These are phyloP conservation scores for Acleris sparsana DNA, from an alignment of 2,888 invertebrate genomes.

Conservation along the genomic window DNA sequence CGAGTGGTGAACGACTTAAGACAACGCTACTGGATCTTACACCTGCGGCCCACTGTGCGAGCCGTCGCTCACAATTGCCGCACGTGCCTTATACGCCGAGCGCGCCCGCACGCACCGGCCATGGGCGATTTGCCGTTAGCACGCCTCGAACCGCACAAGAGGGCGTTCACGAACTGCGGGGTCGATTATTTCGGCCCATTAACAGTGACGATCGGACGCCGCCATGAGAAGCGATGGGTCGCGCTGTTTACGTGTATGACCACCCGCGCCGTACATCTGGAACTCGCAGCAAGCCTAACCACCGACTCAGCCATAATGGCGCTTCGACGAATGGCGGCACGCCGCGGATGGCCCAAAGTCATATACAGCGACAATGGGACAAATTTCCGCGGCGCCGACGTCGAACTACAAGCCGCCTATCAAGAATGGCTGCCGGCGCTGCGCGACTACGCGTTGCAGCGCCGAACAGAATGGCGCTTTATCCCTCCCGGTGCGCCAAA, in stretches of 20 bases:
- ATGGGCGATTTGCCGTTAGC: constrained; percentile 33
- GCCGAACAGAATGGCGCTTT: neutral
- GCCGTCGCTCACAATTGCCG: neutral
- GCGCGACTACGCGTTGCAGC: too few relatives aligned
- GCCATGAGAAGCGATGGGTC: constrained; percentile 36
- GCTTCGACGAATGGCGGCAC: constrained; percentile 15
- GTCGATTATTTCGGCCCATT: constrained; percentile 40
- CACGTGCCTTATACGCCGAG: constrained; percentile 10
- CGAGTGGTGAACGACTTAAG: too few relatives aligned
- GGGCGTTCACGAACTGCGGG: too few relatives aligned
- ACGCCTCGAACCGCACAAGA: constrained; percentile 5
- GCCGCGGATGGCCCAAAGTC: constrained; percentile 15
- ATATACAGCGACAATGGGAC: too few relatives aligned
- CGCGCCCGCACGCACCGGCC: constrained; percentile 25
- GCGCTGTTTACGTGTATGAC: constrained; percentile 38
- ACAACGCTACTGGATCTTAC: too few relatives aligned
- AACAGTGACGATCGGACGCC: constrained; percentile 33
- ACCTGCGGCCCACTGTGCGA: too few relatives aligned
- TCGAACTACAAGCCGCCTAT: too few relatives aligned
- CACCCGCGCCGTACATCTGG: constrained; percentile 32
- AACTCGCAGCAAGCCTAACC: constrained; percentile 16
- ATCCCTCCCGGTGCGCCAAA: too few relatives aligned
- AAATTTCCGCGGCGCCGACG: too few relatives aligned
- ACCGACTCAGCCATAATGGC: constrained; percentile 26
- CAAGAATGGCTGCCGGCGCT: too few relatives aligned